Percentiles rank a stretch among this genome's conserved stretches.
Evolutionary conservation across 2,113 vertebrate genomes (phyloP).

Genomic region (Elephantulus edwardii): DNA sequence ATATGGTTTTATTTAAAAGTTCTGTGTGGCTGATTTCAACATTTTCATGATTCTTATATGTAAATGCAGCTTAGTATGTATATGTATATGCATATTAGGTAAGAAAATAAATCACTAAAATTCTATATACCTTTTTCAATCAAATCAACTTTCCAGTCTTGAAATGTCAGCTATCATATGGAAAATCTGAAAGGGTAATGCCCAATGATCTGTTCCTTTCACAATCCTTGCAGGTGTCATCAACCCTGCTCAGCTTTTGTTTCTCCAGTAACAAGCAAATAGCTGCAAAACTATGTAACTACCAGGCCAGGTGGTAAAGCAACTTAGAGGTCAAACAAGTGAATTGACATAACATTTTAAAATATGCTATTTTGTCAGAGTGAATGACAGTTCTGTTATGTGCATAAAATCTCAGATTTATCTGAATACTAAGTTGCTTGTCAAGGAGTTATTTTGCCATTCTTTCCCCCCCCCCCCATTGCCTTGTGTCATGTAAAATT

Average conservation of each 20-base stretch:
- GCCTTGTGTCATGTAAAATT: slow-evolving; percentile 90
- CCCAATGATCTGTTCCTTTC: background rate
- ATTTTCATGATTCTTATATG: background rate
- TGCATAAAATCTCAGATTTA: slow-evolving; percentile 82
- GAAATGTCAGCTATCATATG: background rate
- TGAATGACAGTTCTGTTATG: slow-evolving; percentile 75
- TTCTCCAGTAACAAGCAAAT: slow-evolving; percentile 22
- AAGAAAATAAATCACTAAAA: slow-evolving; percentile 28
- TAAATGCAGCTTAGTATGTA: background rate
- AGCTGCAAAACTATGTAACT: slow-evolving; percentile 51
- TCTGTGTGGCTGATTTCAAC: background rate
- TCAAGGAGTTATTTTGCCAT: slow-evolving; percentile 83
- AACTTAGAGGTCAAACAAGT: slow-evolving; percentile 77
- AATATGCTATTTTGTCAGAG: slow-evolving; percentile 75
- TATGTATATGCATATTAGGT: background rate
- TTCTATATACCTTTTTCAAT: background rate
- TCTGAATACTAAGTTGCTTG: slow-evolving; percentile 83
- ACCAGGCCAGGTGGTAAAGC: slow-evolving; percentile 72
- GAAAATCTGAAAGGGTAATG: slow-evolving; percentile 24
- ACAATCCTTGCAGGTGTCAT: slow-evolving; percentile 5
- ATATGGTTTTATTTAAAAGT: slow-evolving; percentile 8
- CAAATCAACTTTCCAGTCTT: background rate
- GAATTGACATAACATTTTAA: slow-evolving; percentile 79
- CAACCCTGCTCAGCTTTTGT: slow-evolving; percentile 11
- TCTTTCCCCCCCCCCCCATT: slow-evolving; percentile 78